phyloP scores from a whole-genome alignment of 2,797 vertebrate species.

The Kryptolebias ocellatus region DNA sequence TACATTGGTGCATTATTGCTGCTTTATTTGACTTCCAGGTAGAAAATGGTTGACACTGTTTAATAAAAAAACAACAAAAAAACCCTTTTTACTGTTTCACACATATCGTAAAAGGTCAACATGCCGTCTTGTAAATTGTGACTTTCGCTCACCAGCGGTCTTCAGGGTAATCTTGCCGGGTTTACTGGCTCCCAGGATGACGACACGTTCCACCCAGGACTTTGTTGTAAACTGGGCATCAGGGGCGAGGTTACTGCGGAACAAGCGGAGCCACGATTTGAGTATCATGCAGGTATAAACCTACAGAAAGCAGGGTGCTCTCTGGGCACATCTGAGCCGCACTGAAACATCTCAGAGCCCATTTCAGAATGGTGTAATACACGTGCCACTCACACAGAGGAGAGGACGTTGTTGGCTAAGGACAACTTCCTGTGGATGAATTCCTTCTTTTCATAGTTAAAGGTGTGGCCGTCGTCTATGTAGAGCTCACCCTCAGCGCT shows the following conservation, averaged over 20 bases:
- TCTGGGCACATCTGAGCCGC: background rate
- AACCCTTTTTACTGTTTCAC: too few species aligned
- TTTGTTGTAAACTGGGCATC: slow-evolving; percentile 81
- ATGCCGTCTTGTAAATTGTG: too few species aligned
- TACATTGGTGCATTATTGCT: too few species aligned
- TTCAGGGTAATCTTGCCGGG: slow-evolving; percentile 81
- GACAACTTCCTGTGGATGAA: slow-evolving; percentile 86
- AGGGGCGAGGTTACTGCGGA: slow-evolving; percentile 81
- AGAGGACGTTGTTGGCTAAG: slow-evolving; percentile 82
- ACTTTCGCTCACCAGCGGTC: slow-evolving; percentile 76
- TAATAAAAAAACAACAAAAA: too few species aligned
- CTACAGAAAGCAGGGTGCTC: background rate
- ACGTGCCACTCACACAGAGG: slow-evolving; percentile 81
- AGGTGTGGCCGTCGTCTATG: slow-evolving; percentile 90
- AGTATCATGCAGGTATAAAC: background rate
- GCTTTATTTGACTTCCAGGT: too few species aligned
- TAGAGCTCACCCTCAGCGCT: slow-evolving; percentile 89
- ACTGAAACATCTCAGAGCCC: too few species aligned
- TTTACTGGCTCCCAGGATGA: slow-evolving; percentile 86
- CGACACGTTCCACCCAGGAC: slow-evolving; percentile 88
- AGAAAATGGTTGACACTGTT: too few species aligned
- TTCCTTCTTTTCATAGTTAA: slow-evolving; percentile 85
- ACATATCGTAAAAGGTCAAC: too few species aligned
- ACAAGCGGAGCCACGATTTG: background rate
- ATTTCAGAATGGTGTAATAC: background rate